Evolutionary conservation across 2,113 vertebrate species (phyloP).

Genomic region (Erythrolamprus reginae): DNA sequence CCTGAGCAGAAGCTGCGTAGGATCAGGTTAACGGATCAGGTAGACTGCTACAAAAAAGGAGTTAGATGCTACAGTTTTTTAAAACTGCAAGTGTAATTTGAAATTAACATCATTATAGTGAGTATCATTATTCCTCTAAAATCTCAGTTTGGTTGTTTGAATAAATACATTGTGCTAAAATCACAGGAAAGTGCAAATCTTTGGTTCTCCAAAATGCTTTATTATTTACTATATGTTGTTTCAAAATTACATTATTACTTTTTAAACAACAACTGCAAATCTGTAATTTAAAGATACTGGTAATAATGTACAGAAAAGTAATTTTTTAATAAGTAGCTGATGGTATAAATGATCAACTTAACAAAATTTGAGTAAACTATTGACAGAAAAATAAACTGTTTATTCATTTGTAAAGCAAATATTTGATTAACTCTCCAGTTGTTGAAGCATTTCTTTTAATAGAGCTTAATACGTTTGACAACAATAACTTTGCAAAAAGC

Average conservation of each 20-base stretch:
- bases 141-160: background rate
- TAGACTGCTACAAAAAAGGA: slow-evolving; percentile 18
- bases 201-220: slow-evolving; percentile 14
- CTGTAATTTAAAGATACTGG: background rate
- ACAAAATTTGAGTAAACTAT: background rate
- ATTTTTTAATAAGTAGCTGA: background rate
- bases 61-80: background rate
- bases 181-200: slow-evolving; percentile 6
- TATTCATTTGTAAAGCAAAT: background rate
- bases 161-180: background rate
- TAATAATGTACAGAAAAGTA: background rate
- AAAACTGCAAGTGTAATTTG: background rate
- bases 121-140: background rate
- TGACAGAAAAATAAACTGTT: background rate
- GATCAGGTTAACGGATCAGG: no score
- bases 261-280: slow-evolving; percentile 29
- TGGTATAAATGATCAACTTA: background rate
- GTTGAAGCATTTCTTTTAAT: background rate
- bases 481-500: background rate
- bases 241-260: background rate
- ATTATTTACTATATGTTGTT: background rate
- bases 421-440: background rate
- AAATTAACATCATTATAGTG: background rate
- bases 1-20: no score
- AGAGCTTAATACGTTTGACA: background rate